Evolutionary conservation across 2,797 vertebrate species (phyloP).

Genomic region (Micromesistius poutassou): DNA sequence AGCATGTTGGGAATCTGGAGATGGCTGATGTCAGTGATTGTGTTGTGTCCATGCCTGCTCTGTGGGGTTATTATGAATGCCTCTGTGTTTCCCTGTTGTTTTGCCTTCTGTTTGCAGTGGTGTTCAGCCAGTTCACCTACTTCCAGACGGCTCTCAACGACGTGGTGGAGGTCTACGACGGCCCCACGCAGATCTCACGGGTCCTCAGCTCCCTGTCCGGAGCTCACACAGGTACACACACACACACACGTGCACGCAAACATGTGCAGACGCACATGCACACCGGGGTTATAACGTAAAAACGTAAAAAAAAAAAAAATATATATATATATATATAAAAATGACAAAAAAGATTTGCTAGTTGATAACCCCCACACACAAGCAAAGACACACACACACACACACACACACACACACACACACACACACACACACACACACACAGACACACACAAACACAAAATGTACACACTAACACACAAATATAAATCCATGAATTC

Average conservation of each 20-base stretch:
- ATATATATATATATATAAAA: too few relatives aligned
- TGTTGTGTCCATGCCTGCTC: background rate
- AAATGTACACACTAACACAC: too few relatives aligned
- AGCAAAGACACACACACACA: background rate
- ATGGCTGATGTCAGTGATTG: background rate
- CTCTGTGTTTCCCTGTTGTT: constrained; percentile 24
- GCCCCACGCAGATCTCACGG: constrained; percentile 83
- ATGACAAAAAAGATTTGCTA: too few relatives aligned
- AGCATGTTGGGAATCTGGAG: background rate
- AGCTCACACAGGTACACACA: constrained; percentile 56
- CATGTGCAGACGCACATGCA: background rate
- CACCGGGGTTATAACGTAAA: too few relatives aligned
- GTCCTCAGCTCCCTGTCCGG: constrained; percentile 96
- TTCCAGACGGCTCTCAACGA: constrained; percentile 98
- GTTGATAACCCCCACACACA: too few relatives aligned
- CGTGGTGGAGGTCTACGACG: constrained; percentile 92
- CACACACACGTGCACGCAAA: background rate
- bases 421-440: too few relatives aligned
- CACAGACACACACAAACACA: too few relatives aligned
- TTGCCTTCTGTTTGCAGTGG: constrained; percentile 78
- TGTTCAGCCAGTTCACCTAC: constrained; percentile 96
- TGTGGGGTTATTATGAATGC: background rate
- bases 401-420: too few relatives aligned
- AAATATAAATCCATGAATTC: too few relatives aligned
- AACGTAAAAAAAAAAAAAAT: too few relatives aligned